A percentile compares a stretch with the other conserved stretches of the same genome.
Conservation (phyloP, 2,797 vertebrate species). For the Epinephelus awoara region DNA sequence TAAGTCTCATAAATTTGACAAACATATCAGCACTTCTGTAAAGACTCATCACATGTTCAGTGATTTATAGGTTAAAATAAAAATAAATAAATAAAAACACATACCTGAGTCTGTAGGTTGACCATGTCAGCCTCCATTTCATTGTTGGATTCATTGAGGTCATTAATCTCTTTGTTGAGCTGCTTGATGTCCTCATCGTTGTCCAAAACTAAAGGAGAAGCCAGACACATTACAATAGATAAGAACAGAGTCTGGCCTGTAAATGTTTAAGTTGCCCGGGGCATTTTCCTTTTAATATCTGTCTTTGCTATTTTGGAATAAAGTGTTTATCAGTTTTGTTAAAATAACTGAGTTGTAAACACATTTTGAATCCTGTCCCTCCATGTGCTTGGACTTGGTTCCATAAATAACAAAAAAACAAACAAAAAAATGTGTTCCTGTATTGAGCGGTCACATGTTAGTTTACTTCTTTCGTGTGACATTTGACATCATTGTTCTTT, state of each 20-base stretch:
- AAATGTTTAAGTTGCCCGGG: not conserved
- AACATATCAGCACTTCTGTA: not conserved
- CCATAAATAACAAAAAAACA: no score
- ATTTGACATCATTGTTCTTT: not conserved
- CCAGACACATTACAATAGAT: not conserved
- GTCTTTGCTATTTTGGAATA: not conserved
- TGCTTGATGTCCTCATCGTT: constrained; percentile 98
- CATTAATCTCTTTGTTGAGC: constrained; percentile 97
- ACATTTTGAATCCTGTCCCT: no score
- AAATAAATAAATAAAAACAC: not conserved
- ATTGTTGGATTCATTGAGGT: constrained; percentile 96
- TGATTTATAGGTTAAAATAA: not conserved
- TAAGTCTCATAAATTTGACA: not conserved
- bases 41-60: not conserved
- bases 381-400: no score
- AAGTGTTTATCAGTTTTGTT: not conserved
- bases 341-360: not conserved
- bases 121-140: constrained; percentile 99
- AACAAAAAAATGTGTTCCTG: not conserved
- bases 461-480: not conserved
- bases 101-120: constrained; percentile 97
- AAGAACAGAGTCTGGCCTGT: not conserved
- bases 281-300: not conserved
- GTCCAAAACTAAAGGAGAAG: constrained; percentile 89
- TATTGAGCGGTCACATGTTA: not conserved